A percentile compares a stretch with the other conserved stretches of the same genome.
Conservation (phyloP, 2,888 invertebrate species). For the Trissonchulus latispiculum region DNA sequence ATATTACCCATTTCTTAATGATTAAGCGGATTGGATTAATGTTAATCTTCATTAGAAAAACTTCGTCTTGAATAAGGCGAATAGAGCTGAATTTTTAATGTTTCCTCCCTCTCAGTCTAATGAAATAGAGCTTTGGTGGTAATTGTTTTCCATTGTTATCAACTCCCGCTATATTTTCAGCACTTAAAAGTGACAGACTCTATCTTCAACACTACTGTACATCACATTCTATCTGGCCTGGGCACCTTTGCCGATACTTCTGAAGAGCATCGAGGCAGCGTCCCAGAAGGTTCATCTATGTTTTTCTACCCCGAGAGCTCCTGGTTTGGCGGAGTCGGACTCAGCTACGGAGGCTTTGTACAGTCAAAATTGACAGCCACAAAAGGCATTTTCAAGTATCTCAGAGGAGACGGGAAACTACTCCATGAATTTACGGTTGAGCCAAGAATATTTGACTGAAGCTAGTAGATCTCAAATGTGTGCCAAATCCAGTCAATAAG, state of each 20-base stretch:
- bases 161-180: not conserved
- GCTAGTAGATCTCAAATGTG: too few species aligned
- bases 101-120: too few species aligned
- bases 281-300: not conserved
- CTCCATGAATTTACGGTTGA: slow-evolving; percentile 1
- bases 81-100: too few species aligned
- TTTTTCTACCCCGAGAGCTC: not conserved
- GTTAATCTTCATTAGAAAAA: too few species aligned
- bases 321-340: slow-evolving; percentile 10
- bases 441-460: too few species aligned
- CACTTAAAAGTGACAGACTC: not conserved
- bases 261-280: not conserved
- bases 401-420: not conserved
- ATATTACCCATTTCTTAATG: too few species aligned
- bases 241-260: not conserved
- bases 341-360: not conserved
- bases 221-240: not conserved
- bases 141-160: too few species aligned
- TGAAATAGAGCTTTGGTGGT: too few species aligned
- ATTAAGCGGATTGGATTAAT: too few species aligned
- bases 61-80: too few species aligned
- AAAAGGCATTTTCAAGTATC: slow-evolving; percentile 1
- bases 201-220: not conserved
- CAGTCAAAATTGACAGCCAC: not conserved
- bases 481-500: too few species aligned